Percentiles rank a stretch among this genome's conserved stretches.
phyloP scores from a whole-genome alignment of 2,797 vertebrate species.

The Mionectes olivaceus region DNA sequence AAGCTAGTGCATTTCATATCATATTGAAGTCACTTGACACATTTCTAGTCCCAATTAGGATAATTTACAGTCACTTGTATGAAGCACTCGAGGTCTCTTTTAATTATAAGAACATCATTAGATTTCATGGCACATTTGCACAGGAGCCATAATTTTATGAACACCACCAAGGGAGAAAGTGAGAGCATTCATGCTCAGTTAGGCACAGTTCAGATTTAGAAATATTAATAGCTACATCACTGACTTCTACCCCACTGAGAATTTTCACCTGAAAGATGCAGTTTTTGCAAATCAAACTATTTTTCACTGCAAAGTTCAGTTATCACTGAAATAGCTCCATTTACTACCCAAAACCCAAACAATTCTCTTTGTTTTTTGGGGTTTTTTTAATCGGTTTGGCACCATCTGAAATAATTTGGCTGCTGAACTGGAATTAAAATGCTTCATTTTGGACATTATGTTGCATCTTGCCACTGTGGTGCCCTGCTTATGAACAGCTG shows the following conservation, averaged over 20 bases:
- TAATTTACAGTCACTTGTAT: conserved; percentile 54
- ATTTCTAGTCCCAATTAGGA: conserved; percentile 46
- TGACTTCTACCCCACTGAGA: neutral
- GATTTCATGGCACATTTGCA: conserved; percentile 62
- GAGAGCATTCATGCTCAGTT: conserved; percentile 42
- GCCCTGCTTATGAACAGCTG: neutral
- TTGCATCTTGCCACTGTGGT: neutral
- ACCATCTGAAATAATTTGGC: neutral
- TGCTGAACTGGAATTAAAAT: neutral
- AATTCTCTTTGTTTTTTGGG: neutral
- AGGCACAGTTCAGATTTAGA: conserved; percentile 31
- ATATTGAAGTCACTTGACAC: conserved; percentile 1
- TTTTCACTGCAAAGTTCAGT: neutral
- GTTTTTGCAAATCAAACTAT: neutral
- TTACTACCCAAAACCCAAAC: neutral
- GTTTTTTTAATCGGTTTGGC: neutral
- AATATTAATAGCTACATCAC: conserved; percentile 8
- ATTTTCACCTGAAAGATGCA: conserved; percentile 5
- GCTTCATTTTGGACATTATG: neutral
- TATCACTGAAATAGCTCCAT: neutral
- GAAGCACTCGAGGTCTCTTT: conserved; percentile 57
- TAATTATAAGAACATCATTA: conserved; percentile 68
- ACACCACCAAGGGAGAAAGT: neutral
- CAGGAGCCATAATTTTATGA: conserved; percentile 46
- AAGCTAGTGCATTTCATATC: neutral